Base-by-base conservation (phyloP, 2,113 vertebrate genomes). In the Chloroceryle aenea region DNA sequence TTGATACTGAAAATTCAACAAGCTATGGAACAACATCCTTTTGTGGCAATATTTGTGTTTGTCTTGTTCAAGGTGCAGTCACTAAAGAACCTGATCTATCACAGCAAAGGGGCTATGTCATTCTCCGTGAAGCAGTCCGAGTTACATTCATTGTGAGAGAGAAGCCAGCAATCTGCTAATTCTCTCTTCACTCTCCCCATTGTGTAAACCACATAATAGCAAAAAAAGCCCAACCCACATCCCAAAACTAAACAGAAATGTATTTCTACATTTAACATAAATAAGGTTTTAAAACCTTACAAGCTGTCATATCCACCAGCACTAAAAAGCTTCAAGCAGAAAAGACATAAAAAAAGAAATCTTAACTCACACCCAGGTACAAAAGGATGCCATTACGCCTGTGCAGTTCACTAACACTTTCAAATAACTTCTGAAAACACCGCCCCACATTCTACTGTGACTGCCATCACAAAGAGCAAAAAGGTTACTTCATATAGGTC, bases 241-340 rank as follows among this genome's bases (percentile, higher is more conserved):
- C 32, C 13, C 50, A 8, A 63, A 78, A 56, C 40, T 21, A 61
- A 87, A 55, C 13, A n/a, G 0, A 0, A 7, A 47, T 12, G 16
- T 36, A 56, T 20, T 26, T 81, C 34, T 42, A 43, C 7, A n/a
- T 63, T 82, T 81, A 27, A 82, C 87, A 83, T 78, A 91, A 87
- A 73, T 56, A 73, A 68, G 22, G 8, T 12, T 85, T 94, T 90
- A 56, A 85, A 89, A 77, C 30, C 23, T 77, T 81, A 61, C 22
- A 92, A 79, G 21, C n/a, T 40, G 45, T 85, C 2, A 9, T 68
- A 61, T 50, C 40, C 45, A 73, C n/a, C 45, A 92, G 40, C 40
- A 80, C 32, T 73, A 73, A 79, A 79, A 92, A 72, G 30, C 56
- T 53, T 72, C 48, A 69, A 90, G 55, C 27, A 73, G 40, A 53